These are phyloP conservation scores for Alfaro cultratus DNA, from an alignment of 2,797 vertebrate species.

Conservation along the genomic window DNA sequence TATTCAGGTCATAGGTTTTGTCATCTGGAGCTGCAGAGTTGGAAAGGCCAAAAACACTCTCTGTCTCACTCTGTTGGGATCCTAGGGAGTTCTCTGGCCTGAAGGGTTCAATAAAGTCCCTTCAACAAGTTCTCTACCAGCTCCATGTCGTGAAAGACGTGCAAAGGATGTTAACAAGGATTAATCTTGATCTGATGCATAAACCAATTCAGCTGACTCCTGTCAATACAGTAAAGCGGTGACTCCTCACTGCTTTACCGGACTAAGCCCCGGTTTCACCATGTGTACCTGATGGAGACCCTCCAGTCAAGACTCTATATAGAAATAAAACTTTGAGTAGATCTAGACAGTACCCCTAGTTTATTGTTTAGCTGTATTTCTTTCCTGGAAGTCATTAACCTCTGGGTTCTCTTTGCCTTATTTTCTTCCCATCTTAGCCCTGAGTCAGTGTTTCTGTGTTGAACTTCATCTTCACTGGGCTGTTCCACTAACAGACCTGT, in stretches of 20 bases:
- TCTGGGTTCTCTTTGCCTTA: background rate
- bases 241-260: background rate
- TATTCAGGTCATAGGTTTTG: background rate
- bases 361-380: background rate
- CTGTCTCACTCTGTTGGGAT: background rate
- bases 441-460: background rate
- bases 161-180: background rate
- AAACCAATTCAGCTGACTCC: background rate
- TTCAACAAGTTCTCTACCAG: background rate
- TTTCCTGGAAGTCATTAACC: background rate
- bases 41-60: background rate
- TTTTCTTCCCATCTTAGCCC: background rate
- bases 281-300: background rate
- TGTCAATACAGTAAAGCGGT: background rate
- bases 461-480: background rate
- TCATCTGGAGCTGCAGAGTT: background rate
- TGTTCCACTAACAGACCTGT: slow-evolving; percentile 5
- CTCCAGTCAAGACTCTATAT: background rate
- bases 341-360: no score
- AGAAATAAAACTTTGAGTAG: background rate
- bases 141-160: background rate
- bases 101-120: background rate
- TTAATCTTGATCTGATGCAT: background rate
- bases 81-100: background rate
- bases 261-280: background rate